Evolutionary conservation across 64 coral and sea anemone genomes (phyloP), one percentile per base, ranked within the genome.

Genomic region (Platygyra sinensis): DNA sequence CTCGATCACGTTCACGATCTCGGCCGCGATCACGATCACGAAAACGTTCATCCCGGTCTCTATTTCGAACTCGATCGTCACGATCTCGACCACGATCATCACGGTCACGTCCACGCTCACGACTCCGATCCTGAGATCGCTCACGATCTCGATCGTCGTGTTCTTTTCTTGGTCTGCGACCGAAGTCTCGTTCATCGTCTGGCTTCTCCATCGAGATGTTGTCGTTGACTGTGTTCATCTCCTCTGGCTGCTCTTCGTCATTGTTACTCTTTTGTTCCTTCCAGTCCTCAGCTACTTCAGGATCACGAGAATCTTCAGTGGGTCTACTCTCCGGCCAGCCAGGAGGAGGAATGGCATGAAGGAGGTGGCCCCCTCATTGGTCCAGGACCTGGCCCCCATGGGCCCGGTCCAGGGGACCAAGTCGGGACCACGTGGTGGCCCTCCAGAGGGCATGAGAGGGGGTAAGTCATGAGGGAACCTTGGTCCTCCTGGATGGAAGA

Each of bases 381-480:
- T 80, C 25, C 72, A 27, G 72, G 88, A 52, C 67, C 67, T 46
- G 32, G 80, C 31, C 89, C 89, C 54, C 72, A 80, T 14, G 79
- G 79, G 38, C 67, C 67, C 73, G 33, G 69, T 17, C 75, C 75
- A 75, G 30, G 22, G 30, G 19, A 15, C 50, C 30, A 72, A 80
- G 72, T 83, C 80, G 10, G 67, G 80, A 30, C 79, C 79, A 84
- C 89, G 89, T 4, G 80, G 79, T 24, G 80, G 89, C 46, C 79
- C 79, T 83, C 89, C 89, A 75, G 51, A 60, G 22, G 78, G 77
- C 62, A 80, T 31, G 5, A 78, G 64, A 52, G 57, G 76, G 5
- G 86, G 91, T 38, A 86, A 61, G 30, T 93, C 91, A 54, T 77
- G 83, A 82, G 72, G 39, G 28, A 92, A 92, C 30, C 90, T 79